phyloP scores from a whole-genome alignment of 2,797 vertebrate genomes.

The Onychomys leucogaster region DNA sequence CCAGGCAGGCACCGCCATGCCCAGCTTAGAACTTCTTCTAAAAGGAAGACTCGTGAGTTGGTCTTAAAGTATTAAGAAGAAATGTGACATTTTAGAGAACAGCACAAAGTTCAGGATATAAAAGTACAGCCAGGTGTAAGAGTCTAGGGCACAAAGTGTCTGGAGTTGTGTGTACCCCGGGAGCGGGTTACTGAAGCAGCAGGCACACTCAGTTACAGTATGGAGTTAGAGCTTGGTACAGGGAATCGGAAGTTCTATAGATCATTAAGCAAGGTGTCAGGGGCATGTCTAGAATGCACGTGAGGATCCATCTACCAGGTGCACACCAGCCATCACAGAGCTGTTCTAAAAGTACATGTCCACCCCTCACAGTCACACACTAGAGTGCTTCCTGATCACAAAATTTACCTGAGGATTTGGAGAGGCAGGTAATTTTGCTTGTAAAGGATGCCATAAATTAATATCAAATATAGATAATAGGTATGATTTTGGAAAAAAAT shows the following conservation, averaged over 20 bases:
- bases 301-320: background rate
- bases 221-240: background rate
- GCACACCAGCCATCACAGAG: background rate
- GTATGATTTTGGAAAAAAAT: constrained; percentile 19
- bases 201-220: too few species aligned
- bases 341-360: background rate
- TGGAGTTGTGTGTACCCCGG: background rate
- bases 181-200: background rate
- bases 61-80: constrained; percentile 21
- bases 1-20: background rate
- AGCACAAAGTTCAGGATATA: background rate
- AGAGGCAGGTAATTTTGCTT: background rate
- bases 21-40: background rate
- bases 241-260: background rate
- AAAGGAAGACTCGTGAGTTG: background rate
- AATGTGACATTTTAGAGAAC: background rate
- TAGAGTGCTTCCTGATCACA: background rate
- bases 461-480: background rate
- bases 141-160: background rate
- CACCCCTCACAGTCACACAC: background rate
- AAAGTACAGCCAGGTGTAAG: background rate
- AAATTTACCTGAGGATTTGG: background rate
- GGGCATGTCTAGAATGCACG: background rate
- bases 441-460: background rate
- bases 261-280: background rate